A percentile compares a stretch with the other conserved stretches of the same genome.
These are phyloP conservation scores for Coccyzus lansbergi DNA, from an alignment of 2,797 vertebrate genomes.

Conservation along the genomic window DNA sequence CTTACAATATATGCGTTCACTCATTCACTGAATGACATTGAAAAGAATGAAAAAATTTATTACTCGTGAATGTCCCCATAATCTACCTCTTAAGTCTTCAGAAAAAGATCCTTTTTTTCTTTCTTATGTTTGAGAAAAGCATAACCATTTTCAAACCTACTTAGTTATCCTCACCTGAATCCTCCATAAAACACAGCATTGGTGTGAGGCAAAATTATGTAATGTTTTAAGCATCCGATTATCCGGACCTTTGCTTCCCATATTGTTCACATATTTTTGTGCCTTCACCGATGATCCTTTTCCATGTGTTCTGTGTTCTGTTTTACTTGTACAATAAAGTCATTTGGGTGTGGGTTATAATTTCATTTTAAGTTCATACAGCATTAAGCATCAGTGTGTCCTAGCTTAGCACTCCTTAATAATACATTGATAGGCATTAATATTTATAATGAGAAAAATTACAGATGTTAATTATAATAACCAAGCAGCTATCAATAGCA, in stretches of 20 bases:
- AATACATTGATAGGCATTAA: not conserved
- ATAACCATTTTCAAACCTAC: not conserved
- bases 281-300: not conserved
- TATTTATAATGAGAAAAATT: not conserved
- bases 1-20: not conserved
- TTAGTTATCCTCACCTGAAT: not conserved
- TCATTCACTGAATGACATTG: not conserved
- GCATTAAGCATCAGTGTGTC: accelerated
- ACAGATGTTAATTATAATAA: not conserved
- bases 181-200: not conserved
- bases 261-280: not conserved
- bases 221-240: not conserved
- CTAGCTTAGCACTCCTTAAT: not conserved
- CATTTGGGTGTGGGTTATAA: not conserved
- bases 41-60: not conserved
- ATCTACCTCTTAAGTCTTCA: not conserved
- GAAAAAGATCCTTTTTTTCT: not conserved
- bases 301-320: not conserved
- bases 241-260: not conserved
- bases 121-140: not conserved
- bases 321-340: not conserved
- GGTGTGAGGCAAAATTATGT: not conserved
- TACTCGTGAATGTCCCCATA: not conserved
- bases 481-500: not conserved
- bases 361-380: not conserved